Base-by-base conservation (phyloP, 2,888 invertebrate species). In the Ceraclea dissimilis region DNA sequence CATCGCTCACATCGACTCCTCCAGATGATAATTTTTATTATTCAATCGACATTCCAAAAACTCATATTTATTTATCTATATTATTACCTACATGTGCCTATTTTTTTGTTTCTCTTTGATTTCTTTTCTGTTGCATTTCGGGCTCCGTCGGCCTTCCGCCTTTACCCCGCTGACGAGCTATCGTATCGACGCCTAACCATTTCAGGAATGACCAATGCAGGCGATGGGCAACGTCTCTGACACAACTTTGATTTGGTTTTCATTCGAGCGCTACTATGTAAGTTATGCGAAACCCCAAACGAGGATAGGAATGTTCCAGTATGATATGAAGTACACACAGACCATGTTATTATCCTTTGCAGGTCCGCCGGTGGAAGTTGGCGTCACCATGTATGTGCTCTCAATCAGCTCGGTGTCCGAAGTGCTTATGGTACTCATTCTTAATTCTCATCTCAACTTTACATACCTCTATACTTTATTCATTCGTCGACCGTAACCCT, bases 341-440 rank as follows among this genome's bases (percentile, higher is more conserved):
- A 57, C 61, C 57, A 57, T 39, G 16, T 39, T 39, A 13, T 59
- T 59, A 51, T 77, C 75, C 75, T 81, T 86, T 91, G 78, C 89
- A 94, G 93, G 92, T 86, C 89, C 90, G 78, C 93, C 95, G 74
- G 95, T 96, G 81, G 93, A 92, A 79, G 94, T 95, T 77, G 93
- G 93, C 78, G 92, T 95, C 82, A 94, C 94, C 81, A 93, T 95
- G 89, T 93, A 93, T 84, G 93, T 95, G 81, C 88, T 94, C 81
- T 92, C 92, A 82, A 95, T 95, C 86, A 92, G 93, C 83, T 93
- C 93, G 78, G 91, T 95, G 80, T 94, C 93, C 79, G 95, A 95
- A 87, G 94, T 94, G 79, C 88, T 93, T 85, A 95, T 94, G 94
- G 94, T 94, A 89, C 62, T 61, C 72, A 72, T 76, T 75, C 76